A percentile compares a stretch with the other conserved stretches of the same genome.
Conservation (phyloP, 2,797 vertebrate species). For the Echeneis naucrates region DNA sequence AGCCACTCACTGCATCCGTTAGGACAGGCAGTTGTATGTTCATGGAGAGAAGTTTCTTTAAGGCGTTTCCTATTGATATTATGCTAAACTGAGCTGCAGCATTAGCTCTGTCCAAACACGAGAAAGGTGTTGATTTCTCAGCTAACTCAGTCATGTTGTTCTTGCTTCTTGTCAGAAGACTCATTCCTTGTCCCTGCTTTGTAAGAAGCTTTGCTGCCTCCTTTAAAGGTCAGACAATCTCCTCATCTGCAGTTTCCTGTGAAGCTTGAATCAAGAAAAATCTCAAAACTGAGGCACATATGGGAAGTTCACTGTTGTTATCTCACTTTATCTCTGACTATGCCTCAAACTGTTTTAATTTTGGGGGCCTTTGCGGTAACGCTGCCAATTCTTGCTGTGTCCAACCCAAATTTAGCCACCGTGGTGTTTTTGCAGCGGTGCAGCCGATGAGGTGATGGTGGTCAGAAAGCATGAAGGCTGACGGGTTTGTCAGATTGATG, state of each 20-base stretch:
- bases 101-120: neutral
- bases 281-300: slow-evolving; percentile 20
- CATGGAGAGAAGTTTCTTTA: neutral
- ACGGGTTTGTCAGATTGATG: slow-evolving; percentile 46
- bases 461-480: slow-evolving; percentile 21
- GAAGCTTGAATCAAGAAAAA: slow-evolving; percentile 25
- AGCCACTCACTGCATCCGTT: no score
- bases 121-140: neutral
- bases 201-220: neutral
- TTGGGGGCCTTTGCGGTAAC: slow-evolving; percentile 21
- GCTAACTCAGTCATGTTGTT: neutral
- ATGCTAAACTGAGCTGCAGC: neutral
- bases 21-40: no score
- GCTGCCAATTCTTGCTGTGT: slow-evolving; percentile 22
- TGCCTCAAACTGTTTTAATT: slow-evolving; percentile 31
- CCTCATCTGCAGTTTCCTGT: neutral
- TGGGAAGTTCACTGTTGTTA: slow-evolving; percentile 30
- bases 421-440: slow-evolving; percentile 53
- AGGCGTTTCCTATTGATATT: neutral
- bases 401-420: slow-evolving; percentile 20
- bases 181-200: neutral
- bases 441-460: slow-evolving; percentile 28
- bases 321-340: slow-evolving; percentile 24
- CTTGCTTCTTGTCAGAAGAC: neutral
- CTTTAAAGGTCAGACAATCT: slow-evolving; percentile 3